Conservation (phyloP, 1,140 invertebrate species). For the Carposina sasakii region DNA sequence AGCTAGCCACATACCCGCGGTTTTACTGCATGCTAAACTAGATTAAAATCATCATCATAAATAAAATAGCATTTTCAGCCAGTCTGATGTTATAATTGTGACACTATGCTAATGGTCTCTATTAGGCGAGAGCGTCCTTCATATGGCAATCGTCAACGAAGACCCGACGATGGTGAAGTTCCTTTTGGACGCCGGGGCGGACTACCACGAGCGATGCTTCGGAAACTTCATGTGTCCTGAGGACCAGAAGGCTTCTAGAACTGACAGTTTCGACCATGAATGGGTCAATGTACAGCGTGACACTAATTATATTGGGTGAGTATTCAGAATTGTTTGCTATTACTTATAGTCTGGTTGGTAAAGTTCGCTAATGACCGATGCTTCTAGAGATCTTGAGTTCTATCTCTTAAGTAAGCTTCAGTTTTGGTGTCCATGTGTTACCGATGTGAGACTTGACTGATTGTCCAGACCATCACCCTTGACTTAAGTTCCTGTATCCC, state of each 20-base stretch:
- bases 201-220: conserved; percentile 92
- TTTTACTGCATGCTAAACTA: too few species aligned
- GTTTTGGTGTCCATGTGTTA: too few species aligned
- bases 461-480: too few species aligned
- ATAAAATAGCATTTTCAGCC: too few species aligned
- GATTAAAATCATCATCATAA: too few species aligned
- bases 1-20: too few species aligned
- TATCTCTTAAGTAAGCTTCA: too few species aligned
- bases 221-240: conserved; percentile 98
- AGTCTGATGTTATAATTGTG: too few species aligned
- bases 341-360: background rate
- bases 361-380: background rate
- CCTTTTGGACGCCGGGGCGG: conserved; percentile 91
- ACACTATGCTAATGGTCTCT: too few species aligned
- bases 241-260: conserved; percentile 94
- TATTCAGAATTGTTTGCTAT: background rate
- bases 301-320: conserved; percentile 95
- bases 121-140: conserved; percentile 92
- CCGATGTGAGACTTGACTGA: too few species aligned
- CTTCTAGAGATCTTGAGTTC: too few species aligned
- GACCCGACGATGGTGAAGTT: conserved; percentile 98
- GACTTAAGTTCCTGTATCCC: too few species aligned
- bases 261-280: conserved; percentile 93
- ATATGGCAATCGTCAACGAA: conserved; percentile 98
- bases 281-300: conserved; percentile 88